phyloP scores from a whole-genome alignment of 2,113 vertebrate genomes.

The Platysternon megacephalum region DNA sequence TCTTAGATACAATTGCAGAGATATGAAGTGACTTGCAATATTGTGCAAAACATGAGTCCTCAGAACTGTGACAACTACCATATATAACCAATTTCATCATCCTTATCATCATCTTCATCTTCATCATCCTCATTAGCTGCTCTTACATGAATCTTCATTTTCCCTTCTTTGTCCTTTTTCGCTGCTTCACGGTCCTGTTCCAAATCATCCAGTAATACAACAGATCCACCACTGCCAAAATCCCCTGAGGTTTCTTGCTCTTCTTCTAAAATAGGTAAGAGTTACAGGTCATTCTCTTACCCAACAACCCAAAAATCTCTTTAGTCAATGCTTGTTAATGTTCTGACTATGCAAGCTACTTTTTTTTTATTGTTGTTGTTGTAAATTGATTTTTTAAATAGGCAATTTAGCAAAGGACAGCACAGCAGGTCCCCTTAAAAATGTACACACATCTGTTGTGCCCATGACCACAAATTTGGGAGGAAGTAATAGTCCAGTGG shows the following conservation, averaged over 20 bases:
- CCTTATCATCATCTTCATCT: constrained; percentile 94
- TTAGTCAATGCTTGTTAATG: not conserved
- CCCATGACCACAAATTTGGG: not conserved
- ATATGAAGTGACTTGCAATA: constrained; percentile 75
- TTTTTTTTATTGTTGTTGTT: not conserved
- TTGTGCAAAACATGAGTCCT: constrained; percentile 76
- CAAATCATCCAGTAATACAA: constrained; percentile 91
- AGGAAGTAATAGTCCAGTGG: not conserved
- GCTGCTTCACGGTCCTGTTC: constrained; percentile 86
- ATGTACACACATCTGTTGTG: not conserved
- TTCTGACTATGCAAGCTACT: not conserved
- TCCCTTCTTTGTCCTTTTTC: constrained; percentile 85
- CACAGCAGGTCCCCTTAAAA: not conserved
- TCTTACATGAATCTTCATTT: constrained; percentile 85
- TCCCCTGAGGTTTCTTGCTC: constrained; percentile 96
- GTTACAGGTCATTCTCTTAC: constrained; percentile 36
- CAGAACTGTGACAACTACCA: constrained; percentile 78
- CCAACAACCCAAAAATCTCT: not conserved
- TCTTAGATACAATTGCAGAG: constrained; percentile 79
- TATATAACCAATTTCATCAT: constrained; percentile 92
- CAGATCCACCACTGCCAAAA: constrained; percentile 91
- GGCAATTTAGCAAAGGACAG: not conserved
- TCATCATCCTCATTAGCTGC: constrained; percentile 93
- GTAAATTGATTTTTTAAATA: not conserved
- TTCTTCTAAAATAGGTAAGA: constrained; percentile 83